Conservation (phyloP, 1,140 invertebrate species). For the Aphis gossypii region DNA sequence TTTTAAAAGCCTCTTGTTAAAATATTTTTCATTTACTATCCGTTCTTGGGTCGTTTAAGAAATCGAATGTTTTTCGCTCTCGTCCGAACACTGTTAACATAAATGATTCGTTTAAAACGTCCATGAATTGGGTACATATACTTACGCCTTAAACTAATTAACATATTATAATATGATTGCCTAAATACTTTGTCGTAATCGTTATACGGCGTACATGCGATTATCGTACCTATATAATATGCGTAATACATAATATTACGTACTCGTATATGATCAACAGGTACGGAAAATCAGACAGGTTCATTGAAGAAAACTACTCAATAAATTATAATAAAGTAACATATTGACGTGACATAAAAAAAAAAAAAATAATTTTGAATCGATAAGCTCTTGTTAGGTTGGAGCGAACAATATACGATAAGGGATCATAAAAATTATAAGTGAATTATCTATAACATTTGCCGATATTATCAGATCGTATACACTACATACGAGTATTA, state of each 20-base stretch:
- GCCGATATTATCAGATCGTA: not conserved
- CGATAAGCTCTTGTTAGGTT: not conserved
- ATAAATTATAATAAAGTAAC: not conserved
- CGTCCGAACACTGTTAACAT: not conserved
- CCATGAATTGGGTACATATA: not conserved
- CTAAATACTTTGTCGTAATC: not conserved
- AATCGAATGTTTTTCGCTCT: not conserved
- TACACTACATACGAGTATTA: not conserved
- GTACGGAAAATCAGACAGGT: not conserved
- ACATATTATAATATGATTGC: not conserved
- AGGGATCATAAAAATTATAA: not conserved
- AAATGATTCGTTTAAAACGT: not conserved
- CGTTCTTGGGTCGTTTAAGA: not conserved
- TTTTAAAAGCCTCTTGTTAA: constrained; percentile 22
- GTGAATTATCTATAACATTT: not conserved
- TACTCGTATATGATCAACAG: not conserved
- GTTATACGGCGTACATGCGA: not conserved
- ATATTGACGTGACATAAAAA: not conserved
- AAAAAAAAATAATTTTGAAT: not conserved
- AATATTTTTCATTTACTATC: not conserved
- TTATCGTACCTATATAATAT: not conserved
- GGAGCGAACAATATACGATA: not conserved
- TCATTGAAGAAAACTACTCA: not conserved
- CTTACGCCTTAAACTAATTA: not conserved
- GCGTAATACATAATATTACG: not conserved